Evolutionary conservation across 2,797 vertebrate genomes (phyloP).

Genomic region (Urosaurus nigricauda): DNA sequence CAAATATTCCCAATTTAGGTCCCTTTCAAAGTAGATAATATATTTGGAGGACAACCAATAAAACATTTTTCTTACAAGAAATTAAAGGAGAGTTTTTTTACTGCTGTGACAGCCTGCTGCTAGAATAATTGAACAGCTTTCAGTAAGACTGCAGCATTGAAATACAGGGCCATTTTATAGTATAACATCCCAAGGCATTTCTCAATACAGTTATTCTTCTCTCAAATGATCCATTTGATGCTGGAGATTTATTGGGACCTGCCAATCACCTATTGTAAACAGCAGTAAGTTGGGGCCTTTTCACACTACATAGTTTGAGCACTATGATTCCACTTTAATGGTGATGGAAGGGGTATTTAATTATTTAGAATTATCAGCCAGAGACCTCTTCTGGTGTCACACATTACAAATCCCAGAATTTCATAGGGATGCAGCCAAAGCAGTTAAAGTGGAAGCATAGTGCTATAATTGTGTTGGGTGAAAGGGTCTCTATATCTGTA

Average conservation of each 20-base stretch:
- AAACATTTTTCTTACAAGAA: constrained; percentile 40
- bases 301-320: too few relatives aligned
- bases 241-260: constrained; percentile 30
- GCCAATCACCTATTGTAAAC: constrained; percentile 34
- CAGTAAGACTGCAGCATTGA: neutral
- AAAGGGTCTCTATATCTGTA: neutral
- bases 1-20: neutral
- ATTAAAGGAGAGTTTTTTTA: neutral
- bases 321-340: too few relatives aligned
- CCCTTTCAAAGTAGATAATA: neutral
- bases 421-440: too few relatives aligned
- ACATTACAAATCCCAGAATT: too few relatives aligned
- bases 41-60: neutral
- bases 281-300: constrained; percentile 37
- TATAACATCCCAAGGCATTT: constrained; percentile 4
- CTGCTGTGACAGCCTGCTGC: neutral
- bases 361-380: too few relatives aligned
- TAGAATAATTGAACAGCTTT: neutral
- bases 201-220: constrained; percentile 15
- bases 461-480: too few relatives aligned
- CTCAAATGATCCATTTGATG: constrained; percentile 39
- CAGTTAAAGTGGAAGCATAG: too few relatives aligned
- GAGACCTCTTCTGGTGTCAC: too few relatives aligned
- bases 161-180: constrained; percentile 42
- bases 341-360: too few relatives aligned